Base-by-base conservation (phyloP, 2,797 vertebrate genomes). In the Neopelma chrysocephalum region DNA sequence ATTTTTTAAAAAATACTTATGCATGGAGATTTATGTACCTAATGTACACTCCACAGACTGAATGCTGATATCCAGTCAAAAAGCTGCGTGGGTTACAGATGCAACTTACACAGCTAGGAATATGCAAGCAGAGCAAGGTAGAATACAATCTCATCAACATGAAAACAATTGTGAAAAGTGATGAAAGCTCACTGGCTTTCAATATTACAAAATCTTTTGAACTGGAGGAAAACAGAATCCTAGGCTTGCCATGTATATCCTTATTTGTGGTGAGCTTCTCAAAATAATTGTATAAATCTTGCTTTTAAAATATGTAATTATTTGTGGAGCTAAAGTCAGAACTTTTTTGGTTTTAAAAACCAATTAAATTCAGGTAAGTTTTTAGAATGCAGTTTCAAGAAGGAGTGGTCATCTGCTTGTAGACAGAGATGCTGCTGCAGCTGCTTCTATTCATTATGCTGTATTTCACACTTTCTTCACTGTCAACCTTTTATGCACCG, bases 141-240 rank as follows among this genome's bases (percentile, higher is more conserved):
- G 70, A 87, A 58, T 12, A 58, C 25, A 91, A 95, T 66, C 26
- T 29, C 43, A 32, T 78, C 66, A 76, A 90, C 89, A 77, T 36
- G 22, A 81, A 95, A 95, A 95, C 26, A 90, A 65, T 78, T 85
- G 62, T 20, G 57, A 90, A 84, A 69, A 89, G 70, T 83, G 42
- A 70, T 56, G 20, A 8, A 80, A 75, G 82, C 62, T 36, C 27
- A 16, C 53, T 29, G 16, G 3, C 25, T 73, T 91, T 90, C 79
- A 93, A 69, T 53, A 92, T 38, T 53, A 68, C 9, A 34, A 89
- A 95, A 72, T 42, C 29, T 89, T 91, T 51, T 48, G 27, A 53
- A 87, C 26, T 57, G 13, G 56, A 64, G 71, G 71, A 62, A 73
- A 12, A 17, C 31, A 12, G 40, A 81, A 34, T 54, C 31, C 29